Evolutionary conservation across 2,888 invertebrate genomes (phyloP), one percentile per base, ranked within the genome.

Genomic region (Pachycephus smyrnensis): DNA sequence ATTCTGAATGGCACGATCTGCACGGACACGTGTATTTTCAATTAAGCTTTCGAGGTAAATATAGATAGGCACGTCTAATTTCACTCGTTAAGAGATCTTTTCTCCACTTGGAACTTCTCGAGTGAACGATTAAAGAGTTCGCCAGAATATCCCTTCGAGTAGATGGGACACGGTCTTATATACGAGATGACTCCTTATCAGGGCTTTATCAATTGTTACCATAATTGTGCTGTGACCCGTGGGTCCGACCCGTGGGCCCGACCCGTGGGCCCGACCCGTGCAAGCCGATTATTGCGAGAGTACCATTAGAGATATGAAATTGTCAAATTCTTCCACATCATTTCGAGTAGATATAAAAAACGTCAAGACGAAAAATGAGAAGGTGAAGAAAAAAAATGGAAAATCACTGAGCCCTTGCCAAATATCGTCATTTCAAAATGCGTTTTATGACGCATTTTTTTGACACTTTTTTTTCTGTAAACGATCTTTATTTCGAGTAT

Each of bases 1-100:
- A 87, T 87, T 75, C 76, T 79, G 77, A 31, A 76, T 37, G 23
- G 23, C 23, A 9, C 55, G 55, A 55, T 55, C 23, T 55, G 55
- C 55, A 9, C 55, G 55, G 55, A 23, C 9, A 55, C 9, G 55
- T 55, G 23, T 55, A 23, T 55, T 55, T 23, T 9, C 2, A 55
- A 23, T 23, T 55, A 55, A 55, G 15, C 23, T 40, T 40, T 40
- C 6, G 6, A 0, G 0, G 4, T 23, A 1, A 6, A 40, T 4
- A 40, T 6, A 15, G 15, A 40, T 23, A 9, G 9, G 23, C 23
- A 9, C 15, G 55, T 55, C 55, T 55, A 55, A 55, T 23, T 55
- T 55, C 1, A 9, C 2, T 0, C 23, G 6, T 9, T 23, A 9
- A 23, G 23, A 55, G 23, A 55, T 1, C 55, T 55, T 55, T 9